These are phyloP conservation scores for Holacanthella duospinosa DNA, from an alignment of 2,888 invertebrate genomes.

Conservation along the genomic window DNA sequence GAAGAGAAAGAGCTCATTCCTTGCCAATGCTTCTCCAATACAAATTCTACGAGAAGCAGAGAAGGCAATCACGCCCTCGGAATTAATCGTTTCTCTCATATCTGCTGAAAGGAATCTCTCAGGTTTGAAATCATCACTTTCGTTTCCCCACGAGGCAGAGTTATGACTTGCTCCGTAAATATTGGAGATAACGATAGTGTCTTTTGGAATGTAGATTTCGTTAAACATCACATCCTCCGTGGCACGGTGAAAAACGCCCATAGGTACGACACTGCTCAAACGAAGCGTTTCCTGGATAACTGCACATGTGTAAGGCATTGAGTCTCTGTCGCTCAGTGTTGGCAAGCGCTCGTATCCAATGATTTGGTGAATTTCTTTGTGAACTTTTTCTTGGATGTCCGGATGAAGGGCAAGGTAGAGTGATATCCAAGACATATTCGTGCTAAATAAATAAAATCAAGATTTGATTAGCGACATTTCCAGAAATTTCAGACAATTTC, in stretches of 20 bases:
- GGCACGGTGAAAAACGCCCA: not conserved
- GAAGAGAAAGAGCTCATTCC: constrained; percentile 1
- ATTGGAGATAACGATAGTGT: not conserved
- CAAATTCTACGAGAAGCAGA: not conserved
- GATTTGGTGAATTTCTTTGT: constrained; percentile 37
- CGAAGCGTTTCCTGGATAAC: not conserved
- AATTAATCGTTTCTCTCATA: not conserved
- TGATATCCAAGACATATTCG: constrained; percentile 24
- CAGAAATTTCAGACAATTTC: no score
- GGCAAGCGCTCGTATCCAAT: constrained; percentile 35
- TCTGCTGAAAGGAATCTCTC: not conserved
- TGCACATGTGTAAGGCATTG: not conserved
- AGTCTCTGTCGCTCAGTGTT: constrained; percentile 30
- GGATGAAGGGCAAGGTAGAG: constrained; percentile 20
- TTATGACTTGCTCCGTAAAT: constrained; percentile 1
- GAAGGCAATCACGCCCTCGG: not conserved
- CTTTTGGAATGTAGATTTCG: not conserved
- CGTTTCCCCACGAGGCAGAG: not conserved
- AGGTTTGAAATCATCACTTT: not conserved
- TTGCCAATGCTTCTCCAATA: not conserved
- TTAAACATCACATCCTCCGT: not conserved
- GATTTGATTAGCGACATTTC: no score
- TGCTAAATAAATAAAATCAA: no score
- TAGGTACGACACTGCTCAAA: not conserved
- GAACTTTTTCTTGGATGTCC: constrained; percentile 24